A percentile compares a stretch with the other conserved stretches of the same genome.
These are phyloP conservation scores for Epinotia ramella DNA, from an alignment of 2,888 invertebrate species.

Conservation along the genomic window DNA sequence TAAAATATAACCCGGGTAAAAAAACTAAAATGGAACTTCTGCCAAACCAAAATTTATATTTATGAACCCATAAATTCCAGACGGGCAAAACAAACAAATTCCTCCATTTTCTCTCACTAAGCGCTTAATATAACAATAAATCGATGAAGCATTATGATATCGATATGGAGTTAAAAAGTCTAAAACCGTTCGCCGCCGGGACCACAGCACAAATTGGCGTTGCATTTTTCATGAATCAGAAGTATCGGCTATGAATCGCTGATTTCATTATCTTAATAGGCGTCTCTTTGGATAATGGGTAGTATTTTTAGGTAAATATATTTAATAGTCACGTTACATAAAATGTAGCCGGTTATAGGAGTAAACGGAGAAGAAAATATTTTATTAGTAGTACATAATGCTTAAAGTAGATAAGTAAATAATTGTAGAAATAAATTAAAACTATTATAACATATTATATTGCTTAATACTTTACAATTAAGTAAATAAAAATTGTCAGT, in stretches of 20 bases:
- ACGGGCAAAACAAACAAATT: background rate
- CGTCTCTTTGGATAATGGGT: constrained; percentile 54
- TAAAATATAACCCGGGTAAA: background rate
- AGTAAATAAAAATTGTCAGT: background rate
- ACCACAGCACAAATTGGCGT: constrained; percentile 74
- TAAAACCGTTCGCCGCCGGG: constrained; percentile 63
- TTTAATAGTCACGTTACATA: background rate
- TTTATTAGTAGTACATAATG: too few relatives aligned
- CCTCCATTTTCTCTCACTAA: background rate
- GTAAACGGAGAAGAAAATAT: too few relatives aligned
- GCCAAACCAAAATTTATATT: background rate
- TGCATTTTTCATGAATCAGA: constrained; percentile 82
- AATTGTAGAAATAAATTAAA: too few relatives aligned
- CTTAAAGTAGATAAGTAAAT: too few relatives aligned
- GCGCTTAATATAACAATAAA: constrained; percentile 11
- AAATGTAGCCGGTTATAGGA: too few relatives aligned
- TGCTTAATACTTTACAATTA: too few relatives aligned
- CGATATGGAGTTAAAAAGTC: constrained; percentile 50
- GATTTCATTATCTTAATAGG: constrained; percentile 81
- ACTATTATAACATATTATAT: too few relatives aligned
- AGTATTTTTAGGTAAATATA: background rate
- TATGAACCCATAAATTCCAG: background rate
- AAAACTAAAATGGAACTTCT: background rate
- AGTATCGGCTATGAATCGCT: constrained; percentile 75
- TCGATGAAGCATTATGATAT: constrained; percentile 8